Evolutionary conservation across 2,888 invertebrate species (phyloP), one percentile per base, ranked within the genome.

Genomic region (Drosophila aldrichi): DNA sequence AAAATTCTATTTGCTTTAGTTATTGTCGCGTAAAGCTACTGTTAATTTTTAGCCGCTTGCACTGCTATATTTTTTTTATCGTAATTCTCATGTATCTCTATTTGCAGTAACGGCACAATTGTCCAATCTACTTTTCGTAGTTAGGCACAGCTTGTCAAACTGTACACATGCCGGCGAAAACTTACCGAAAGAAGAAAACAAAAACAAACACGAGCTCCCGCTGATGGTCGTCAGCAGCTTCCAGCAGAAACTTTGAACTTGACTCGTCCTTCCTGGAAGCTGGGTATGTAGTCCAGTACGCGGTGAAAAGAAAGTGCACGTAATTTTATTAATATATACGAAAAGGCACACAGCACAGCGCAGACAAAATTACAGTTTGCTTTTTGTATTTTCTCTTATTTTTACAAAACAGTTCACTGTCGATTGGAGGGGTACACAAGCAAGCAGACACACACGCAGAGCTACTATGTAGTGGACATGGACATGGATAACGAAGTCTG

Each of bases 331-430:
- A 83, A 86, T 76, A 79, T 75, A 82, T 70, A 70, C 73, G 48
- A 18, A 62, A 48, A 22, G 29, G 14, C 12, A 46, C 51, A 34
- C 41, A 40, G 41, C 18, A n/a, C 46, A 36, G 36, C 20, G 40
- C 69, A 58, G 69, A 84, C 69, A 57, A 78, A 86, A 86, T 86
- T 80, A 76, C 83, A 81, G 87, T 80, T 82, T 36, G 38, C 16
- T 56, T 78, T 57, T 7, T 20, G 18, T 41, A 14, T 41, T 55
- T 65, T 67, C 44, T 48, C 52, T 52, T 20, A 46, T 43, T 76
- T 57, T 52, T 22, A 48, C 46, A 14, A 70, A 73, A 68, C 54
- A 63, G 48, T 81, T 75, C 38, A 51, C 57, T 70, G 36, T 34
- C 52, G 41, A 22, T 44, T 16, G 32, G 54, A 64, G 41, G 49